Evolutionary conservation across 2,888 invertebrate species (phyloP), one percentile per base, ranked within the genome.

Genomic region (Slavum lentiscoides): DNA sequence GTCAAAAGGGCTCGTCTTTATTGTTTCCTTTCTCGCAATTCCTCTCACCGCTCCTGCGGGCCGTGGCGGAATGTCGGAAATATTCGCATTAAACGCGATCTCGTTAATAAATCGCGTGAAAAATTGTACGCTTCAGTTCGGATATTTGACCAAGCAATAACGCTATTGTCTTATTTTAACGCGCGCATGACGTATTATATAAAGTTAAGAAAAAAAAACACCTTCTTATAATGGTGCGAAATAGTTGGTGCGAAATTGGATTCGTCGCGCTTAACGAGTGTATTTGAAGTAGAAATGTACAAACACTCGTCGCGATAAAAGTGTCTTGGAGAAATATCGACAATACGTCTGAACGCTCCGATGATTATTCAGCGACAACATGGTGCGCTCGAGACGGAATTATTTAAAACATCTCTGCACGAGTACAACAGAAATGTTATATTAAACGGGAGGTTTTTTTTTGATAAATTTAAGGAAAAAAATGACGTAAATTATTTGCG

Each of bases 11-110:
- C 64, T 66, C 53, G 19, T 15, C 53, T 53, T 64, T 55, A 74
- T 74, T 53, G 53, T 64, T 66, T 74, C 37, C n/a, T 74, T 66
- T 21, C 21, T 69, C n/a, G 8, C 13, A 7, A 74, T 64, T 64
- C 49, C 55, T 64, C 21, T 11, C 17, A 17, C 37, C 55, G 30
- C 53, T 8, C 11, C 17, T 55, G 30, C n/a, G 37, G 30, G n/a
- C 6, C 7, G 30, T 23, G 9, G 8, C 11, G 4, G 3, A 58
- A 9, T 58, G 21, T 11, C n/a, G 6, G 21, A 17, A 55, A 74
- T 37, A 7, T 74, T 66, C 62, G 37, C 21, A 13, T 64, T 62
- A 15, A 55, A 61, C 43, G 11, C 30, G 21, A 55, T 62, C n/a
- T n/a, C 53, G 53, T 64, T 53, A 55, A 55, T 74, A 55, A 53